Percentiles rank a stretch among this genome's conserved stretches.
Evolutionary conservation across 2,113 vertebrate species (phyloP).

Genomic region (Petrocephalus microphthalmus): DNA sequence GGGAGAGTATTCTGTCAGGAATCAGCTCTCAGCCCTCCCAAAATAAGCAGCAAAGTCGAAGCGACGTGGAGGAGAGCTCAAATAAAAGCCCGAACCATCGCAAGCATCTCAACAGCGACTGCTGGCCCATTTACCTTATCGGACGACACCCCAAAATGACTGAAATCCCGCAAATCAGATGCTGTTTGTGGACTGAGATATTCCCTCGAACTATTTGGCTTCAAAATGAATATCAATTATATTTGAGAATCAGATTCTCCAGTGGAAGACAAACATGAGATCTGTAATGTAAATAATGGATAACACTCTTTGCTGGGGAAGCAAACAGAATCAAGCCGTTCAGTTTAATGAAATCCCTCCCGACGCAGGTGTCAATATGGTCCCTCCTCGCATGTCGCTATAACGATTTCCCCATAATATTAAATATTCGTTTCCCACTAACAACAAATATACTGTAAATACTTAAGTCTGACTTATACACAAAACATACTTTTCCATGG

Average conservation of each 20-base stretch:
- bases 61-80: conserved; percentile 41
- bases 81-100: conserved; percentile 35
- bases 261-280: conserved; percentile 45
- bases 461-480: conserved; percentile 6
- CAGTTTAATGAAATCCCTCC: conserved; percentile 17
- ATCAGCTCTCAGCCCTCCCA: conserved; percentile 43
- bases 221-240: conserved; percentile 54
- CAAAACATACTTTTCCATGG: neutral
- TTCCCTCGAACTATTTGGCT: conserved; percentile 56
- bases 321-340: conserved; percentile 5
- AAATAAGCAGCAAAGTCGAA: conserved; percentile 37
- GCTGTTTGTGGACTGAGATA: conserved; percentile 40
- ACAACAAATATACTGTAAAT: conserved; percentile 3
- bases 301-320: conserved; percentile 27
- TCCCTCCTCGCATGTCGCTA: neutral
- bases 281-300: conserved; percentile 48
- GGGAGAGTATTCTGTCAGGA: conserved; percentile 35
- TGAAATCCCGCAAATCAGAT: conserved; percentile 31
- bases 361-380: neutral
- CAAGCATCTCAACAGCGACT: conserved; percentile 20
- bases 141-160: conserved; percentile 32
- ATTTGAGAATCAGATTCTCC: conserved; percentile 44
- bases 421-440: conserved; percentile 7
- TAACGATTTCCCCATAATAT: conserved; percentile 7
- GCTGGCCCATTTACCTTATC: conserved; percentile 25